Conservation (phyloP, 2,888 invertebrate genomes). For the Nymphalis c-album region DNA sequence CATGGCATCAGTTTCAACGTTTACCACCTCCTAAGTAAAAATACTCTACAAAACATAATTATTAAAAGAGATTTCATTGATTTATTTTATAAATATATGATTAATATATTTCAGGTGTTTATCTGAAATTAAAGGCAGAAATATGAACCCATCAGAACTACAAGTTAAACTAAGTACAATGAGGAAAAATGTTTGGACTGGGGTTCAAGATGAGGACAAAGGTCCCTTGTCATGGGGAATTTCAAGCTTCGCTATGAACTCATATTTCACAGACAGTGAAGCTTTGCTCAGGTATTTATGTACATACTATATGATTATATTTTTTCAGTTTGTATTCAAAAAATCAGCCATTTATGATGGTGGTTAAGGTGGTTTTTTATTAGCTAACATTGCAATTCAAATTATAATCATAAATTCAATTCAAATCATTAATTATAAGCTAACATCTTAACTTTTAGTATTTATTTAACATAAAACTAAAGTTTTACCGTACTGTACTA, state of each 20-base stretch:
- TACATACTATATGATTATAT: background rate
- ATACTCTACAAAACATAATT: background rate
- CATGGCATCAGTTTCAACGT: slow-evolving; percentile 76
- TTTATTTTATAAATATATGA: background rate
- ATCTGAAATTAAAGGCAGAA: slow-evolving; percentile 67
- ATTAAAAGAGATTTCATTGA: too few species aligned
- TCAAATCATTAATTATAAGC: too few species aligned
- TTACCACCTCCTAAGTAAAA: slow-evolving; percentile 74
- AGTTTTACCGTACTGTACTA: too few species aligned
- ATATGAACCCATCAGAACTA: slow-evolving; percentile 80
- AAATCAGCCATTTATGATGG: background rate
- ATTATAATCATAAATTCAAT: too few species aligned
- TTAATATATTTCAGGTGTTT: slow-evolving; percentile 55
- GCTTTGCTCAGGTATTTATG: slow-evolving; percentile 76
- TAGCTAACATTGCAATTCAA: too few species aligned
- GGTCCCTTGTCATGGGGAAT: slow-evolving; percentile 86
- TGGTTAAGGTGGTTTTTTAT: background rate
- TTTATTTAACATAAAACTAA: too few species aligned
- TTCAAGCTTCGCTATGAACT: slow-evolving; percentile 80
- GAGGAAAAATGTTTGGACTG: slow-evolving; percentile 89
- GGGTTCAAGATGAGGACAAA: slow-evolving; percentile 75
- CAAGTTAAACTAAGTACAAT: slow-evolving; percentile 85
- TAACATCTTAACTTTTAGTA: too few species aligned
- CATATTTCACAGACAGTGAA: slow-evolving; percentile 81
- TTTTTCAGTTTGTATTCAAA: background rate